Evolutionary conservation across 2,797 vertebrate genomes (phyloP).

Genomic region (Psittacula derbiana): DNA sequence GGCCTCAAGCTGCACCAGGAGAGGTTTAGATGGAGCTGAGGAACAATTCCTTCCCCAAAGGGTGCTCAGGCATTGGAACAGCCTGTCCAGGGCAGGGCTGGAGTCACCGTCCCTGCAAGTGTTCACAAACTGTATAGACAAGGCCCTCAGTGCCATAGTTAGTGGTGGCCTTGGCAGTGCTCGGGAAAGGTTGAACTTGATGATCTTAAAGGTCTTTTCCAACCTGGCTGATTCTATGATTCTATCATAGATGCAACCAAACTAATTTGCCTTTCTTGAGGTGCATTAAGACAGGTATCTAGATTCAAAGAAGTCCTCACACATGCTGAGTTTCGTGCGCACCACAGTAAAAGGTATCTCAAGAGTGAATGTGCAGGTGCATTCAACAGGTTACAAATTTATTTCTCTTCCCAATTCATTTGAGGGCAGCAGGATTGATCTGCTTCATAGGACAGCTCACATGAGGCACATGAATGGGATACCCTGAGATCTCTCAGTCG

Average conservation of each 20-base stretch:
- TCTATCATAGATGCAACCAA: not conserved
- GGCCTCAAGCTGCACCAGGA: not conserved
- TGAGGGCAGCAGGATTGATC: not conserved
- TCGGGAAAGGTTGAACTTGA: not conserved
- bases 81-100: not conserved
- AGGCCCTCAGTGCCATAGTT: not conserved
- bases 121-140: not conserved
- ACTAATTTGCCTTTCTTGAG: not conserved
- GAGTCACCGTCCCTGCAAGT: not conserved
- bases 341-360: not conserved
- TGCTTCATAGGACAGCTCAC: not conserved
- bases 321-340: rapidly evolving
- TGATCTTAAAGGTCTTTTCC: not conserved
- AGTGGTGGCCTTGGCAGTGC: not conserved
- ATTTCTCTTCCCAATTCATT: not conserved
- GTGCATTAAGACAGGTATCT: not conserved
- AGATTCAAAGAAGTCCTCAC: not conserved
- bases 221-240: not conserved
- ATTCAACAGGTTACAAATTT: not conserved
- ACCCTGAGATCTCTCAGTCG: not conserved
- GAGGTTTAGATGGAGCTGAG: not conserved
- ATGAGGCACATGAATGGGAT: not conserved
- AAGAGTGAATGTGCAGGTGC: rapidly evolving
- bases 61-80: not conserved
- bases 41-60: not conserved